Evolutionary conservation across 2,797 vertebrate species (phyloP), one percentile per base, ranked within the genome.

Genomic region (Acestrorhynchus altus): DNA sequence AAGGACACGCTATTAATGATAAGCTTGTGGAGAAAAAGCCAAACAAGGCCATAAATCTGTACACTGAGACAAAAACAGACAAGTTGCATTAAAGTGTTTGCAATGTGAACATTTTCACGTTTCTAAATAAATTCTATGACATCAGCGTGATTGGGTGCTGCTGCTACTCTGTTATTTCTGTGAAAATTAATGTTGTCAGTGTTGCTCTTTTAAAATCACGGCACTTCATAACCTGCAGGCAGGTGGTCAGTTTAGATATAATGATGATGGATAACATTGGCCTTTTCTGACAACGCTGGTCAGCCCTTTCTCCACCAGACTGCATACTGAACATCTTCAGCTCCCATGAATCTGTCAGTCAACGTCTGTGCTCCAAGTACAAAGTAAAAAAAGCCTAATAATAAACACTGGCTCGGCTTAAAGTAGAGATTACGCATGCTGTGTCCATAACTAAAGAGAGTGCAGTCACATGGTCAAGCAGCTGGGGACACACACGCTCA

Each of bases 201-300:
- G 20, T 13, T n/a, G 18, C 0, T 22, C 26, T 16, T 61, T 47
- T 40, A 20, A 10, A 26, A n/a, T 66, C 60, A 72, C 24, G 8
- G 52, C 28, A n/a, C 40, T 13, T 70, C n/a, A 1, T 64, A 46
- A 46, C 40, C 39, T 22, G 35, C 31, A 61, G 10, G 61, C 31
- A 59, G 44, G 11, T 54, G 52, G 31, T 42, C n/a, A 31, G 40
- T 35, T 60, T 46, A 60, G n/a, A 77, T 42, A 20, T 72, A 68
- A 68, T 4, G 8, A 42, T 35, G 54, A 28, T 8, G 26, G 57
- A 54, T 51, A 52, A 39, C 28, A 54, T 40, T 4, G 28, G 24
- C 65, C 26, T 39, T 16, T 54, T 51, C 46, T 47, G 35, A 31
- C 39, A 39, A 65, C 22, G 15, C 40, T 39, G 42, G 16, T 44